A percentile compares a stretch with the other conserved stretches of the same genome.
phyloP scores from a whole-genome alignment of 2,113 vertebrate species.

The Aleadryas rufinucha region DNA sequence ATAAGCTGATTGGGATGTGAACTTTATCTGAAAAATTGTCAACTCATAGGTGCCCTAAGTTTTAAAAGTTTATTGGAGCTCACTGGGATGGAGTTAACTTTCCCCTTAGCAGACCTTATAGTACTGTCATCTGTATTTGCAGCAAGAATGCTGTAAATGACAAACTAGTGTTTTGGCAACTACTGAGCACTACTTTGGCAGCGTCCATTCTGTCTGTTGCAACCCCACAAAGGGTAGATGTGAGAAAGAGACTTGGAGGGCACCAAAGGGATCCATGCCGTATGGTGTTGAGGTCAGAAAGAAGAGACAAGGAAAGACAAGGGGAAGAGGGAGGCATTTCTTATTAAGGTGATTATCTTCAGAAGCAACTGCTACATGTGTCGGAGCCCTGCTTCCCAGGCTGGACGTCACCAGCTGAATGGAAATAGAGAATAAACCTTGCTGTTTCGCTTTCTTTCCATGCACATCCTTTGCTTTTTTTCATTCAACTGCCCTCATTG shows the following conservation, averaged over 20 bases:
- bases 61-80: not conserved
- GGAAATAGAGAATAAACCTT: not conserved
- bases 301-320: not conserved
- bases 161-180: not conserved
- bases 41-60: not conserved
- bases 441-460: not conserved
- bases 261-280: fast-evolving
- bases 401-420: not conserved
- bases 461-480: not conserved
- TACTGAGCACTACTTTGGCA: not conserved
- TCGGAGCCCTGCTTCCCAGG: too few species aligned
- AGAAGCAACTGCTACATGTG: not conserved
- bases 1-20: not conserved
- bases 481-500: not conserved
- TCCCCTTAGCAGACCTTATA: not conserved
- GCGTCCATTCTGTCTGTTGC: not conserved
- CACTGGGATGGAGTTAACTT: not conserved
- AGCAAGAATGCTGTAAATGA: not conserved
- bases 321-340: fast-evolving
- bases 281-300: not conserved
- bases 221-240: too few species aligned
- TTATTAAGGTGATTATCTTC: not conserved
- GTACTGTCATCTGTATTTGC: not conserved
- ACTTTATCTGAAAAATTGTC: not conserved
- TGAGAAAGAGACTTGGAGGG: not conserved